phyloP scores from a whole-genome alignment of 2,888 invertebrate species.

The Hydrotaea cyrtoneurina region DNA sequence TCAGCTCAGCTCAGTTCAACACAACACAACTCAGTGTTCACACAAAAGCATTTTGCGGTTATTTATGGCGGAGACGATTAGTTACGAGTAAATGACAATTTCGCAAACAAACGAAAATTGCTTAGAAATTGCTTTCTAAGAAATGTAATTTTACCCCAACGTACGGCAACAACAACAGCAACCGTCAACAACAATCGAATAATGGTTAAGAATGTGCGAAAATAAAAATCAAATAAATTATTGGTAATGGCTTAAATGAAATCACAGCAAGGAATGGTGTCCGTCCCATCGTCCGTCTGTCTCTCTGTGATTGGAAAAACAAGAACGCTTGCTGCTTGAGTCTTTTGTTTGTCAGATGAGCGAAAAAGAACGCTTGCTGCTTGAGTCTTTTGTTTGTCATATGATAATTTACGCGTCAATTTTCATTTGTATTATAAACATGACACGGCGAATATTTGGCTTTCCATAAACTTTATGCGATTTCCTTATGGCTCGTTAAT shows the following conservation, averaged over 20 bases:
- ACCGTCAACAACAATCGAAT: neutral
- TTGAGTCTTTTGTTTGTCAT: conserved; percentile 42
- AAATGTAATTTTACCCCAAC: conserved; percentile 64
- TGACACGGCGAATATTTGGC: conserved; percentile 3
- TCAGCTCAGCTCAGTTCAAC: neutral
- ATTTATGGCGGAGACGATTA: conserved; percentile 67
- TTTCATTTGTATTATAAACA: neutral
- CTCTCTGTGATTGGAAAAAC: no score
- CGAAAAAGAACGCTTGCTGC: neutral
- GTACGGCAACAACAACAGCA: neutral
- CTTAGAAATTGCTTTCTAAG: conserved; percentile 66
- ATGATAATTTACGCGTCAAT: conserved; percentile 34
- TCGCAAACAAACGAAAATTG: conserved; percentile 66
- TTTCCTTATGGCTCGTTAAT: conserved; percentile 6
- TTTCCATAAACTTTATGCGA: conserved; percentile 29
- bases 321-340: no score
- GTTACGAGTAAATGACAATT: conserved; percentile 65
- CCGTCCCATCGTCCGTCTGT: no score
- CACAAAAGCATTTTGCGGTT: conserved; percentile 66
- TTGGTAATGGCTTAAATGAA: conserved; percentile 35
- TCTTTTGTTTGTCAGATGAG: neutral
- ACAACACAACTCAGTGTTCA: neutral
- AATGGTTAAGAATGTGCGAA: conserved; percentile 40
- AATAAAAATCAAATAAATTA: conserved; percentile 48
- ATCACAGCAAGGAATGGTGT: neutral